Evolutionary conservation across 1,140 invertebrate genomes (phyloP), one percentile per base, ranked within the genome.

Genomic region (Philotrypesis tridentata): DNA sequence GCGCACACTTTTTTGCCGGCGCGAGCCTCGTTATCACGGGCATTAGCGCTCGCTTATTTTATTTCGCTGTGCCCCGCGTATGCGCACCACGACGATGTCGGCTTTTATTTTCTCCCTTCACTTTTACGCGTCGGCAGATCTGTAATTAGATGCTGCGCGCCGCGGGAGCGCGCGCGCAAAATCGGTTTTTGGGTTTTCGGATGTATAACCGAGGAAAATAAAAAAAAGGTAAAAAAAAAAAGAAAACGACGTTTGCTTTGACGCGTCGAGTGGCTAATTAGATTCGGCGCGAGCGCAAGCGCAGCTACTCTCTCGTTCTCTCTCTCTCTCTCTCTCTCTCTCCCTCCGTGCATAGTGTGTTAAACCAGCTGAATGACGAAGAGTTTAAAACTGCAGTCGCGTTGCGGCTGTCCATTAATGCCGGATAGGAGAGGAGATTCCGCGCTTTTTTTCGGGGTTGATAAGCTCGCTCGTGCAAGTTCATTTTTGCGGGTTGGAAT

Each of bases 61-160:
- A 29, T 70, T 70, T 70, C 29, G 21, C n/a, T 33, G 29, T 37
- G 23, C 11, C n/a, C 23, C 23, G 23, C 63, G 12, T 70, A n/a
- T n/a, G n/a, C n/a, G n/a, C n/a, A n/a, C n/a, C n/a, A n/a, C n/a
- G n/a, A n/a, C n/a, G n/a, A n/a, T n/a, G n/a, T n/a, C n/a, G n/a
- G n/a, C n/a, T n/a, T n/a, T n/a, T 37, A 3, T 37, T 70, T 21
- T 12, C 9, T 40, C 43, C 23, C 23, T 72, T 72, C 14, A 12
- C 25, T 43, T 43, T 33, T 43, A 23, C 23, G 21, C 37, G 40
- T 0, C 3, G 8, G 31, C 1, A 25, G 25, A 65, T 74, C 55
- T 82, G 73, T 82, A 82, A 82, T 82, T 78, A 82, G 68, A 73
- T 63, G 67, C 2, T 11, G 72, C 11, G 72, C 11, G 25, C 1